A percentile compares a stretch with the other conserved stretches of the same genome.
Evolutionary conservation across 1,140 invertebrate genomes (phyloP).

Genomic region (Zaprionus africanus): DNA sequence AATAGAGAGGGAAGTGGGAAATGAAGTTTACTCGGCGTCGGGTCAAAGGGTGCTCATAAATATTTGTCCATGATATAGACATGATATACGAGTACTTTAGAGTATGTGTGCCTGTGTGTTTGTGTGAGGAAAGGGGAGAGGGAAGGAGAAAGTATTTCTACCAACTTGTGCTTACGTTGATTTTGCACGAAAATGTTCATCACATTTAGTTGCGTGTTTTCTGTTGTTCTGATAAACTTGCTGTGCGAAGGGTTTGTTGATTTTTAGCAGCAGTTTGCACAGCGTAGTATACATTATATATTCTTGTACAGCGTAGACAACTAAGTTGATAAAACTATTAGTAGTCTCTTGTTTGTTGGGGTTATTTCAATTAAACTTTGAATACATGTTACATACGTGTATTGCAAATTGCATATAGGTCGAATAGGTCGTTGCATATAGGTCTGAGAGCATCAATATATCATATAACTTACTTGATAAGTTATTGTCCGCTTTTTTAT

Average conservation of each 20-base stretch:
- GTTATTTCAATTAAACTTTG: no score
- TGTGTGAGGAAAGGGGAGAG: not conserved
- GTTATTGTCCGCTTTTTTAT: no score
- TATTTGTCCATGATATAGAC: slow-evolving; percentile 9
- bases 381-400: no score
- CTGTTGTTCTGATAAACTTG: not conserved
- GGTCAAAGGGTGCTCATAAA: slow-evolving; percentile 11
- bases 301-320: not conserved
- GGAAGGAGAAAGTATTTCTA: not conserved
- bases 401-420: no score
- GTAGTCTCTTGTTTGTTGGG: no score
- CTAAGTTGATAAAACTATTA: no score
- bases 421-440: no score
- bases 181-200: not conserved
- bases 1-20: slow-evolving; percentile 6
- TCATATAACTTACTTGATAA: no score
- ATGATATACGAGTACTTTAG: not conserved
- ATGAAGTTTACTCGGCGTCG: slow-evolving; percentile 6
- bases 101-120: not conserved
- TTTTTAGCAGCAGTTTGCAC: not conserved
- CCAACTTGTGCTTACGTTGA: slow-evolving; percentile 4
- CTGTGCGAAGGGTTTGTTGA: not conserved
- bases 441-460: no score
- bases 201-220: not conserved
- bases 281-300: not conserved